Percentiles rank a stretch among this genome's conserved stretches.
phyloP scores from a whole-genome alignment of 2,113 vertebrate species.

The Neomonachus schauinslandi region DNA sequence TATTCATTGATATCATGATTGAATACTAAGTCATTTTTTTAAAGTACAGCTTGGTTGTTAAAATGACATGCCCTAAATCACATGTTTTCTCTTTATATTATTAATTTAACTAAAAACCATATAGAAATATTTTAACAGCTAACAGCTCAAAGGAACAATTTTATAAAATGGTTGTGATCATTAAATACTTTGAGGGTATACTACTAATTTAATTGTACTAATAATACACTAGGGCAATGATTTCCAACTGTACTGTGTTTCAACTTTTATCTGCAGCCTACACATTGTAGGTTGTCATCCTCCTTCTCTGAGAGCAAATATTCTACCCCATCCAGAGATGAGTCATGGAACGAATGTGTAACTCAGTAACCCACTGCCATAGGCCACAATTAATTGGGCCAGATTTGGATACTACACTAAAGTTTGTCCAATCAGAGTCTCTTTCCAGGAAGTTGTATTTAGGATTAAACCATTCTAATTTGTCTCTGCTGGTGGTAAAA shows the following conservation, averaged over 20 bases:
- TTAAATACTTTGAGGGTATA: not conserved
- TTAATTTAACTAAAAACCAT: slow-evolving; percentile 5
- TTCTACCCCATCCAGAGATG: not conserved
- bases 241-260: not conserved
- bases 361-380: not conserved
- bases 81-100: not conserved
- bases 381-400: not conserved
- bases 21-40: not conserved
- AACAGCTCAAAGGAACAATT: not conserved
- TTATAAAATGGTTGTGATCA: not conserved
- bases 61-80: not conserved
- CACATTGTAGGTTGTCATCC: not conserved
- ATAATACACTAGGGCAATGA: not conserved
- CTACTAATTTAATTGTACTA: not conserved
- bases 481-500: slow-evolving; percentile 37
- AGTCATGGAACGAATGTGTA: not conserved
- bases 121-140: slow-evolving; percentile 35
- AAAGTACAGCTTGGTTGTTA: not conserved
- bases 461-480: slow-evolving; percentile 10
- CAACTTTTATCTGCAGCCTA: not conserved
- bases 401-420: not conserved
- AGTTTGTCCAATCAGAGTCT: slow-evolving; percentile 3
- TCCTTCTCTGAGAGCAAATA: not conserved
- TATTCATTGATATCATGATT: not conserved
- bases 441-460: not conserved